Evolutionary conservation across 2,113 vertebrate species (phyloP).

Genomic region (Chionomys nivalis): DNA sequence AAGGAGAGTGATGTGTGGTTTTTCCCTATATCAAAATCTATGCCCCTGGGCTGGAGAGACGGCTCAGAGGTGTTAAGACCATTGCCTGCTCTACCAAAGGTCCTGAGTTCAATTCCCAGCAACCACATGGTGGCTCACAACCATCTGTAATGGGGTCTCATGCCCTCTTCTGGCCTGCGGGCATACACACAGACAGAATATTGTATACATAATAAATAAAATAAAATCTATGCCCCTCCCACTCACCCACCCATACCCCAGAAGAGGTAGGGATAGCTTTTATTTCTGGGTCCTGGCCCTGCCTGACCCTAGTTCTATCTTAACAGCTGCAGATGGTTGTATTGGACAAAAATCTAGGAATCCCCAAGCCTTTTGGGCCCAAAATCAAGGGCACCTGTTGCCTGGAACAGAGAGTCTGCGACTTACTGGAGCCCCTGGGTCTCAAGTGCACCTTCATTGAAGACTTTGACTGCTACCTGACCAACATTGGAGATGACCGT

Average conservation of each 20-base stretch:
- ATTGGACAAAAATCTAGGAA: conserved; percentile 87
- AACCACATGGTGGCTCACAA: too few relatives aligned
- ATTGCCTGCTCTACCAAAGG: too few relatives aligned
- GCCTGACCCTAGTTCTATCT: not conserved
- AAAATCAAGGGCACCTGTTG: conserved; percentile 86
- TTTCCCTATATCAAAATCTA: not conserved
- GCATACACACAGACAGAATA: too few relatives aligned
- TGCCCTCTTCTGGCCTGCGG: too few relatives aligned
- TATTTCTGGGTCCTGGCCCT: not conserved
- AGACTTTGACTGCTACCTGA: conserved; percentile 88
- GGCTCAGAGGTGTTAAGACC: too few relatives aligned
- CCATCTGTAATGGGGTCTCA: too few relatives aligned
- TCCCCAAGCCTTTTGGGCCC: conserved; percentile 93
- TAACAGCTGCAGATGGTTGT: conserved; percentile 91
- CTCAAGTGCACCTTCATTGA: conserved; percentile 85
- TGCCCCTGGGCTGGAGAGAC: not conserved
- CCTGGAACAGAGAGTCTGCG: conserved; percentile 41
- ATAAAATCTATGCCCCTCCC: not conserved
- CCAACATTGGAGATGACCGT: conserved; percentile 87
- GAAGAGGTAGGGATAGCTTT: not conserved
- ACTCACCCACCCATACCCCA: not conserved
- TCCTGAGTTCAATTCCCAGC: too few relatives aligned
- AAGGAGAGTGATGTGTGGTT: not conserved
- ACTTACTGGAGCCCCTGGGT: conserved; percentile 67
- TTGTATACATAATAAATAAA: too few relatives aligned